These are phyloP conservation scores for Acanthosoma haemorrhoidale DNA, from an alignment of 2,888 invertebrate species.

Conservation along the genomic window DNA sequence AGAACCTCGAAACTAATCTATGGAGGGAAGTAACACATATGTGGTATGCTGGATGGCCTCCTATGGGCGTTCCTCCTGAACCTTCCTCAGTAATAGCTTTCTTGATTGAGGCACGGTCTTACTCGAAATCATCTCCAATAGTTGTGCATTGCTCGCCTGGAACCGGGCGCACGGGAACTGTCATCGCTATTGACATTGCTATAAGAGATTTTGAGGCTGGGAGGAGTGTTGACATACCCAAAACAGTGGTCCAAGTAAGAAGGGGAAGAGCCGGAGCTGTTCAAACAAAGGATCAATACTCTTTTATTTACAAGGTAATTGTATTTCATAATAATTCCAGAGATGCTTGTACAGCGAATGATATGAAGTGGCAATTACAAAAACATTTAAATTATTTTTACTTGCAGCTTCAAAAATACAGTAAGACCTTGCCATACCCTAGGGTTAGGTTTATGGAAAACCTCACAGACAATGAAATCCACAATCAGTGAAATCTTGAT, in stretches of 20 bases:
- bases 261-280: slow-evolving; percentile 84
- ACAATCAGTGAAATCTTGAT: too few relatives aligned
- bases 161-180: slow-evolving; percentile 81
- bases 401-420: too few relatives aligned
- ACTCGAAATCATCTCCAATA: slow-evolving; percentile 63
- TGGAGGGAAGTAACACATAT: slow-evolving; percentile 84
- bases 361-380: too few relatives aligned
- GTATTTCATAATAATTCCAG: too few relatives aligned
- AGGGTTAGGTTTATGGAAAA: too few relatives aligned
- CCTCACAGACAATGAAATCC: too few relatives aligned
- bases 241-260: slow-evolving; percentile 75
- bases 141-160: slow-evolving; percentile 77
- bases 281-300: slow-evolving; percentile 86
- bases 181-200: slow-evolving; percentile 76
- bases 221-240: slow-evolving; percentile 76
- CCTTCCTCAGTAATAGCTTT: slow-evolving; percentile 80
- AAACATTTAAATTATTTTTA: too few relatives aligned
- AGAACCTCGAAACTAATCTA: slow-evolving; percentile 72
- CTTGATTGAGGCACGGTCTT: slow-evolving; percentile 72
- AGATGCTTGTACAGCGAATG: too few relatives aligned
- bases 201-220: slow-evolving; percentile 80
- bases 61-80: slow-evolving; percentile 78
- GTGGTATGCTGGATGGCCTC: slow-evolving; percentile 89
- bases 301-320: slow-evolving; percentile 81
- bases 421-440: too few relatives aligned